Percentiles rank a stretch among this genome's conserved stretches.
Evolutionary conservation across 2,888 invertebrate genomes (phyloP).

Genomic region (Boloria euphrosyne): DNA sequence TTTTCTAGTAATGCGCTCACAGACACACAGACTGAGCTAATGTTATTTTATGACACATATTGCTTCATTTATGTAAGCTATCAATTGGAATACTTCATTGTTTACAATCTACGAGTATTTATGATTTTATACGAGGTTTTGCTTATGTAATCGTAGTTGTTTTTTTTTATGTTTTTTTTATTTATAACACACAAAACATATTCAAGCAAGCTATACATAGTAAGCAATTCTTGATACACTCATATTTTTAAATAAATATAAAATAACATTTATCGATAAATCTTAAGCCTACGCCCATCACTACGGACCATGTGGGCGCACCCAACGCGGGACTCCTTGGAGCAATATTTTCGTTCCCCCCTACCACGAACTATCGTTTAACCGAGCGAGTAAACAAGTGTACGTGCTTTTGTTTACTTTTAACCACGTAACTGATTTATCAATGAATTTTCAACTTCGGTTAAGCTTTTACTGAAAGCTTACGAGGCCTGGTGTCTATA

Average conservation of each 20-base stretch:
- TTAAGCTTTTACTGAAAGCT: conserved; percentile 1
- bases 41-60: too few species aligned
- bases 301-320: conserved; percentile 79
- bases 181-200: too few species aligned
- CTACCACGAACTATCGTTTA: conserved; percentile 52
- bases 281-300: conserved; percentile 43
- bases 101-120: too few species aligned
- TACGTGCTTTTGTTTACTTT: conserved; percentile 23
- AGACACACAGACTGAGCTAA: too few species aligned
- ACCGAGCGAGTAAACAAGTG: conserved; percentile 34
- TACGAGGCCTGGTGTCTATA: too few species aligned
- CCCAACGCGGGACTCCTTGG: conserved; percentile 69
- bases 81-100: too few species aligned
- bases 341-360: conserved; percentile 79
- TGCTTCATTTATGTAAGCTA: too few species aligned
- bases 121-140: too few species aligned
- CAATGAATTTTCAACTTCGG: conserved; percentile 16
- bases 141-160: too few species aligned
- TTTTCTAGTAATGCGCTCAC: too few species aligned
- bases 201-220: too few species aligned
- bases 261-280: conserved; percentile 36
- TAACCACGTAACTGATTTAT: conserved; percentile 27
- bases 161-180: too few species aligned
- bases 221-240: neutral
- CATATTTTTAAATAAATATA: neutral